Evolutionary conservation across 2,888 invertebrate species (phyloP).

Genomic region (Proisotoma minuta): DNA sequence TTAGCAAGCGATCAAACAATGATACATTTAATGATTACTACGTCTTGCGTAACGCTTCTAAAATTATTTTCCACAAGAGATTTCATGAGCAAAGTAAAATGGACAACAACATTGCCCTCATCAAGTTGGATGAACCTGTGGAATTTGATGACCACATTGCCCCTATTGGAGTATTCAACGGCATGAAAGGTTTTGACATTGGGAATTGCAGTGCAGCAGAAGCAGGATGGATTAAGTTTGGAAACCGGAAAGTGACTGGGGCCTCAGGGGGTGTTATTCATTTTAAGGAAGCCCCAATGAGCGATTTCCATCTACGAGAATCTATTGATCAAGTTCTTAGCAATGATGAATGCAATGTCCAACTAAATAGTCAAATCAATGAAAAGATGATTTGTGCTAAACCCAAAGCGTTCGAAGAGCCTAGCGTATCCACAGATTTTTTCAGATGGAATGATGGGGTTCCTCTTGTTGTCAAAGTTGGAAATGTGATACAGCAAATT

Average conservation of each 20-base stretch:
- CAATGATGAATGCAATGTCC: conserved; percentile 25
- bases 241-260: conserved; percentile 35
- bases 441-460: conserved; percentile 41
- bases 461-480: conserved; percentile 34
- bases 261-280: conserved; percentile 36
- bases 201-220: conserved; percentile 33
- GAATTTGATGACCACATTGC: conserved; percentile 36
- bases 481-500: conserved; percentile 33
- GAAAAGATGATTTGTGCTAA: conserved; percentile 40
- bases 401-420: conserved; percentile 31
- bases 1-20: conserved; percentile 25
- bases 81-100: conserved; percentile 40
- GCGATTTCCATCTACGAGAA: conserved; percentile 36
- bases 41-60: conserved; percentile 30
- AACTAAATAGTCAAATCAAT: conserved; percentile 31
- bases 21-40: conserved; percentile 38
- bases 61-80: conserved; percentile 39
- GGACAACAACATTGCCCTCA: conserved; percentile 41
- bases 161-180: conserved; percentile 35
- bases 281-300: conserved; percentile 36
- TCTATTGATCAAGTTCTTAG: conserved; percentile 31
- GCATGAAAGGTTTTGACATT: conserved; percentile 27
- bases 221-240: conserved; percentile 39
- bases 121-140: conserved; percentile 33
- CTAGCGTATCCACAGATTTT: conserved; percentile 23